Conservation (phyloP, 2,113 vertebrate genomes). For the Neomonachus schauinslandi region DNA sequence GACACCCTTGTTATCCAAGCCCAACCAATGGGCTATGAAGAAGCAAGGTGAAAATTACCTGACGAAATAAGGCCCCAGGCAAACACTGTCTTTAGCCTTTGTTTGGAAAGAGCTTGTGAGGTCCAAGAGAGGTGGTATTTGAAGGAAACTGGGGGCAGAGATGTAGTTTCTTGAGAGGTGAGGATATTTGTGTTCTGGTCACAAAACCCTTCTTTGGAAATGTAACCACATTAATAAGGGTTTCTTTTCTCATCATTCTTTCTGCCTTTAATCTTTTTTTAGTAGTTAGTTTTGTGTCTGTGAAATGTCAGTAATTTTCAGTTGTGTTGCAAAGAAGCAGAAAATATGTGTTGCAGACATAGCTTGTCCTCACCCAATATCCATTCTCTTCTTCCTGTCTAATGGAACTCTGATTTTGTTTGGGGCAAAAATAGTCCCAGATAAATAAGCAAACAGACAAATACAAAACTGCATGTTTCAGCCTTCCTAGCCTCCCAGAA, state of each 20-base stretch:
- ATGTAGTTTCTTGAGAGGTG: background rate
- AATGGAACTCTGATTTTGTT: background rate
- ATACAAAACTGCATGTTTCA: background rate
- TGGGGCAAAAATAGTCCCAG: background rate
- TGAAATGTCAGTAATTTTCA: background rate
- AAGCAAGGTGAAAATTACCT: background rate
- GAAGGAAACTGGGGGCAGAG: background rate
- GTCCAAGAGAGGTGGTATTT: background rate
- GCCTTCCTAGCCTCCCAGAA: background rate
- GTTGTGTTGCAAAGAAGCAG: background rate
- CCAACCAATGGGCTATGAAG: background rate
- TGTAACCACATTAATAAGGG: background rate
- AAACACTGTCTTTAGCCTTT: background rate
- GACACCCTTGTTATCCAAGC: background rate
- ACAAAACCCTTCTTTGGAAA: conserved; percentile 9
- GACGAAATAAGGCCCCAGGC: background rate
- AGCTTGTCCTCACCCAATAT: background rate
- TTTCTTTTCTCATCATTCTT: background rate
- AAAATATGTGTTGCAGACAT: background rate
- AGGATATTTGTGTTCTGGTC: conserved; percentile 10
- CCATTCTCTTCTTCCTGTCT: background rate
- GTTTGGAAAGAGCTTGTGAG: background rate
- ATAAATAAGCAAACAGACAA: background rate
- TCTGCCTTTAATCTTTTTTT: background rate
- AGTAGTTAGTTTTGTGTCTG: background rate